phyloP scores from a whole-genome alignment of 2,888 invertebrate species.

The Dexiosoma caninum region DNA sequence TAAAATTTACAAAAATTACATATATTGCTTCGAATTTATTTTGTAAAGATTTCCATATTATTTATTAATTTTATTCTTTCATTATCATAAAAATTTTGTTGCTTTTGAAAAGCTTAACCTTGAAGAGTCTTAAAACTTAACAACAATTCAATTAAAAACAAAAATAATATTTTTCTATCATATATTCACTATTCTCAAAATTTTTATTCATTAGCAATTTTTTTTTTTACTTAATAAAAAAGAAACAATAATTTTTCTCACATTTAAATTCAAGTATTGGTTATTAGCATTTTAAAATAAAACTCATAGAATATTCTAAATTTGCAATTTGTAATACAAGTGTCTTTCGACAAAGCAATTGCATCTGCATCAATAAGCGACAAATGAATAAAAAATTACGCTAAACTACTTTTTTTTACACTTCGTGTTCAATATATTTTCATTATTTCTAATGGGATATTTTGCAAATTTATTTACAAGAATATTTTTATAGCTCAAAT shows the following conservation, averaged over 20 bases:
- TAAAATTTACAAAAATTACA: no score
- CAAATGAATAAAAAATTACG: not conserved
- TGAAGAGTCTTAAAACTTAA: conserved; percentile 1
- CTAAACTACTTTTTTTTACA: no score
- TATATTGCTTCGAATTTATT: no score
- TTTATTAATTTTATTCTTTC: not conserved
- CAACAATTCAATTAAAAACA: no score
- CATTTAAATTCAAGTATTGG: conserved; percentile 8
- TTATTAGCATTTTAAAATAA: not conserved
- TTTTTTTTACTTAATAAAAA: not conserved
- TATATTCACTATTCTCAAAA: not conserved
- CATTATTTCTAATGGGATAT: no score
- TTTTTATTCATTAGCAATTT: conserved; percentile 12
- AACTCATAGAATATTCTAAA: not conserved
- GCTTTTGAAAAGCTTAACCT: not conserved
- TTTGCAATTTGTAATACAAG: not conserved
- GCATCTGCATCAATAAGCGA: not conserved
- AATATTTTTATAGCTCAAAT: conserved; percentile 3
- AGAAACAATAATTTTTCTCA: conserved; percentile 27
- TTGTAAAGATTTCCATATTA: no score
- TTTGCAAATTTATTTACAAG: not conserved
- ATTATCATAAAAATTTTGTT: not conserved
- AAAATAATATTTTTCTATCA: no score
- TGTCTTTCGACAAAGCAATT: not conserved
- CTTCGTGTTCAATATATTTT: no score